These are phyloP conservation scores for Scaptomyza graminum DNA, from an alignment of 1,140 invertebrate species.

Conservation along the genomic window DNA sequence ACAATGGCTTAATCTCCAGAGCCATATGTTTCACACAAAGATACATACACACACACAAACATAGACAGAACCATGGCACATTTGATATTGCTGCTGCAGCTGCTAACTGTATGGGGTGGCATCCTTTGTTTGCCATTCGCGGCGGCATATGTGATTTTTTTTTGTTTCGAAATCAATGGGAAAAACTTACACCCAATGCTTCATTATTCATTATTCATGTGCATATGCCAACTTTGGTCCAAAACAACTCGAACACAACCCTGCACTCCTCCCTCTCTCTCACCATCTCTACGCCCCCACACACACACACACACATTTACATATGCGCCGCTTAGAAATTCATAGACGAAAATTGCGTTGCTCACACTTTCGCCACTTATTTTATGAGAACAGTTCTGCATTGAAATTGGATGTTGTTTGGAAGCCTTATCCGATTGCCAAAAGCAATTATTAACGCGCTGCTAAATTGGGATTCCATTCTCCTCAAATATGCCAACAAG, in stretches of 20 bases:
- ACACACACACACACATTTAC: conserved; percentile 14
- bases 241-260: conserved; percentile 40
- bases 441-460: conserved; percentile 3
- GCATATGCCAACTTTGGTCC: conserved; percentile 60
- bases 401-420: conserved; percentile 1
- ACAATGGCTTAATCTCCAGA: conserved; percentile 81
- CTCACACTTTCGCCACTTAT: conserved; percentile 64
- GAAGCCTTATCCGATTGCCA: not conserved
- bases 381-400: conserved; percentile 17
- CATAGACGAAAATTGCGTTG: conserved; percentile 67
- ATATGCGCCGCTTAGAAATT: conserved; percentile 60
- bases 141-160: conserved; percentile 26
- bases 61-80: conserved; percentile 23
- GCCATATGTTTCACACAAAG: conserved; percentile 65
- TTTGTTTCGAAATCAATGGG: conserved; percentile 70
- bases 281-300: not conserved
- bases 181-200: conserved; percentile 61
- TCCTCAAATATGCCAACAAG: not conserved
- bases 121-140: conserved; percentile 33
- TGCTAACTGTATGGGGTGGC: conserved; percentile 5
- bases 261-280: not conserved
- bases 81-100: conserved; percentile 21
- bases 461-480: not conserved
- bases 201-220: conserved; percentile 79
- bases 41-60: conserved; percentile 25